Base-by-base conservation (phyloP, 2,797 vertebrate genomes). In the Sphaeramia orbicularis region DNA sequence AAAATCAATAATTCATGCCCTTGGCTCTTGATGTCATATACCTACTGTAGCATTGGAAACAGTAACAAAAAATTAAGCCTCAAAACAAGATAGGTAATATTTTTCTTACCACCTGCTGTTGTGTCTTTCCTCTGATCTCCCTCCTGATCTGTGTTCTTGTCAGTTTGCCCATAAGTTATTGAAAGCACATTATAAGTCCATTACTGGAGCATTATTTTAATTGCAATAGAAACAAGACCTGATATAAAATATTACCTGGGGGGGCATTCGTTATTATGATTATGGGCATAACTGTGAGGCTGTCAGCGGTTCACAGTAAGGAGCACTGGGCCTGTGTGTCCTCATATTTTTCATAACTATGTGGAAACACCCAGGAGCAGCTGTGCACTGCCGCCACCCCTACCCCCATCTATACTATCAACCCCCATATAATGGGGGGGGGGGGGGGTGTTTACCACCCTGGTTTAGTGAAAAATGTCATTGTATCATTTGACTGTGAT, bases 291-390 rank as follows among this genome's bases (percentile, higher is more conserved):
- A 41, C 37, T 48, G 49, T 59, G 80, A 77, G 38, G 61, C 37
- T 55, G 66, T 71, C 65, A 68, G 72, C 30, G 14, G 54, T 56
- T 71, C 51, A 56, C 30, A 59, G 6, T 64, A 27, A 42, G 58
- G 45, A 59, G 40, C 58, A 58, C n/a, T n/a, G n/a, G n/a, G n/a
- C 50, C 40, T 18, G 52, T 60, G 13, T 50, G 61, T 42, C 41
- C 53, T 63, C 8, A 2, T 47, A 36, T 37, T 58, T 80, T 81
- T 82, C 70, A 49, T 73, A 76, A 80, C 40, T 27, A 56, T 40
- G 63, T 79, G 71, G 43, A 65, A 77, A 54, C 37, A 59, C 73
- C 78, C 78, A 36, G 67, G 4, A 85, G 76, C 70, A 59, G 65
- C 59, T 65, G 66, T 50, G 56, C 41, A n/a, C n/a, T n/a, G n/a